These are phyloP conservation scores for Fistularia commersonii DNA, from an alignment of 2,797 vertebrate species.

Conservation along the genomic window DNA sequence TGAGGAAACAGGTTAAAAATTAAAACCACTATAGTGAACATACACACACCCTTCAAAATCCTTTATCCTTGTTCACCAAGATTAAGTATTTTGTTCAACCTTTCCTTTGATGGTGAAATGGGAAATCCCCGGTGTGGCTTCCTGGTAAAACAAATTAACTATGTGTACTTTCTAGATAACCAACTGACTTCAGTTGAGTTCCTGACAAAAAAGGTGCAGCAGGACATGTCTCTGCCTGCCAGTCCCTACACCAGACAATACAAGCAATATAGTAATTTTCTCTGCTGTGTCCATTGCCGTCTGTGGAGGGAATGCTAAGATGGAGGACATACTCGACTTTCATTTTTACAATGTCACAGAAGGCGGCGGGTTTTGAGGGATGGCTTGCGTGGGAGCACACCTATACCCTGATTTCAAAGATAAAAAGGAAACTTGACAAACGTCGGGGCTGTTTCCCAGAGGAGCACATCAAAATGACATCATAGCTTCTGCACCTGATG, in stretches of 20 bases:
- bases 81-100: slow-evolving; percentile 17
- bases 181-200: slow-evolving; percentile 18
- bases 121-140: neutral
- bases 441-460: slow-evolving; percentile 25
- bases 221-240: slow-evolving; percentile 37
- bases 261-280: slow-evolving; percentile 35
- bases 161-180: neutral
- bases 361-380: slow-evolving; percentile 10
- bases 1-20: slow-evolving; percentile 26
- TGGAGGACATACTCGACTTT: slow-evolving; percentile 4
- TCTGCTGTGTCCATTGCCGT: slow-evolving; percentile 9
- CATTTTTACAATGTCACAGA: slow-evolving; percentile 11
- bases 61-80: slow-evolving; percentile 36
- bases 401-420: slow-evolving; percentile 37
- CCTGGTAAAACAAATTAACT: neutral
- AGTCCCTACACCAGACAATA: slow-evolving; percentile 33
- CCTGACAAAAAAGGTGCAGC: neutral
- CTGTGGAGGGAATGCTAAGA: slow-evolving; percentile 6
- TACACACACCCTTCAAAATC: slow-evolving; percentile 17
- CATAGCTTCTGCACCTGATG: slow-evolving; percentile 14
- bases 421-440: slow-evolving; percentile 32
- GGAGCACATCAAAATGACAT: slow-evolving; percentile 21
- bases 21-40: slow-evolving; percentile 10
- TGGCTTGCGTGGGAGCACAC: slow-evolving; percentile 34
- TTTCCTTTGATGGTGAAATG: slow-evolving; percentile 1